A percentile compares a stretch with the other conserved stretches of the same genome.
phyloP scores from a whole-genome alignment of 2,113 vertebrate genomes.

The Syngnathus scovelli region DNA sequence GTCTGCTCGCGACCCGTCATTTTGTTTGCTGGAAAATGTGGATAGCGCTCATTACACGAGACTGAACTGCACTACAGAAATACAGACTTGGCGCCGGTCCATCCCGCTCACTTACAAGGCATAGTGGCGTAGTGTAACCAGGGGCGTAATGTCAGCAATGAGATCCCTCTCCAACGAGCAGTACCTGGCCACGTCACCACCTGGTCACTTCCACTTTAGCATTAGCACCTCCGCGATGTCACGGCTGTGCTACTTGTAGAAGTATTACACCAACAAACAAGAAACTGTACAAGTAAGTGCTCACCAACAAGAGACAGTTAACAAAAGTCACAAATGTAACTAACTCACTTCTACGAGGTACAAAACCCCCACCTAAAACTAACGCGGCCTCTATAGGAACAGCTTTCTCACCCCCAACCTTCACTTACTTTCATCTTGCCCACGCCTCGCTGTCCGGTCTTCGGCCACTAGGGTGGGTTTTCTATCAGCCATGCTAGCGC shows the following conservation, averaged over 20 bases:
- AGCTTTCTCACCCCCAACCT: neutral
- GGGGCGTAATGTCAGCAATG: too few relatives aligned
- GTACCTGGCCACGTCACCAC: neutral
- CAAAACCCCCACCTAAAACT: neutral
- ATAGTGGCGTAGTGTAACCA: too few relatives aligned
- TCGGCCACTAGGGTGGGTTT: conserved; percentile 35
- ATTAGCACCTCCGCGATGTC: too few relatives aligned
- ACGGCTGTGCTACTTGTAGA: neutral
- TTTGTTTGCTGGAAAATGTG: too few relatives aligned
- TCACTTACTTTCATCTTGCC: conserved; percentile 60
- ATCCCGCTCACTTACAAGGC: too few relatives aligned
- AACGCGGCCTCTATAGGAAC: neutral
- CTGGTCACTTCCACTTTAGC: too few relatives aligned
- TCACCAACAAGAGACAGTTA: neutral
- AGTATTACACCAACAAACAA: neutral
- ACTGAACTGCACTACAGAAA: too few relatives aligned
- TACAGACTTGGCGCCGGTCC: too few relatives aligned
- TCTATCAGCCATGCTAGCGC: conserved; percentile 52
- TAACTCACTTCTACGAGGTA: too few relatives aligned
- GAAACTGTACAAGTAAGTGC: too few relatives aligned
- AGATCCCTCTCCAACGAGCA: neutral
- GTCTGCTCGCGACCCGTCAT: too few relatives aligned
- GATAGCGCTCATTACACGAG: too few relatives aligned
- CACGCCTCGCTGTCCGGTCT: conserved; percentile 32
- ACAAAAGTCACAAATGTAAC: neutral